A percentile compares a stretch with the other conserved stretches of the same genome.
Evolutionary conservation across 2,797 vertebrate genomes (phyloP).

Genomic region (Huso huso): DNA sequence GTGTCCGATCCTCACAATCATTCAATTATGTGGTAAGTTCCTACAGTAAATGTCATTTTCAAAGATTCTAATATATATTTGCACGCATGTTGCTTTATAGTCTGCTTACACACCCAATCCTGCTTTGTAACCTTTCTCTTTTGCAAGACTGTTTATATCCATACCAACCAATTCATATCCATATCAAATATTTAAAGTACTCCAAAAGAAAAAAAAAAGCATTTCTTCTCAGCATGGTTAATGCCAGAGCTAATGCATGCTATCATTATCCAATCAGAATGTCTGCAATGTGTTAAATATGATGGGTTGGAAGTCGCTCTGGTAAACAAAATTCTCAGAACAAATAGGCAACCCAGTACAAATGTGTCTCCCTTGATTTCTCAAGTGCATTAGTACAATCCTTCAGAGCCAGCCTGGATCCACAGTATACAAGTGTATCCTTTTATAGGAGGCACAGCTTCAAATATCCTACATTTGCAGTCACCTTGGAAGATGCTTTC

Average conservation of each 20-base stretch:
- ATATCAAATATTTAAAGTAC: background rate
- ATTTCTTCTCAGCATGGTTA: conserved; percentile 11
- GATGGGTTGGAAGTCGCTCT: conserved; percentile 13
- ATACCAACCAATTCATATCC: background rate
- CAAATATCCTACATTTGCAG: conserved; percentile 15
- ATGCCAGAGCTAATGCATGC: too few species aligned
- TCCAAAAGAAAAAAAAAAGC: conserved; percentile 11
- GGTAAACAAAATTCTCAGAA: conserved; percentile 27
- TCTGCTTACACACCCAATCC: too few species aligned
- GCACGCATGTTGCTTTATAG: too few species aligned
- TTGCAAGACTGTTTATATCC: background rate
- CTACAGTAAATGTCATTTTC: background rate
- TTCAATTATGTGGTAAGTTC: too few species aligned
- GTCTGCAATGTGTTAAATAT: conserved; percentile 14
- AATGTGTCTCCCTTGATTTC: conserved; percentile 19
- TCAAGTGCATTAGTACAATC: conserved; percentile 28
- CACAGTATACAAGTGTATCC: conserved; percentile 5
- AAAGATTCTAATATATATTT: background rate
- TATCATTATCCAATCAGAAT: background rate
- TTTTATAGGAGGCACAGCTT: background rate
- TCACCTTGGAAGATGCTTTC: conserved; percentile 3
- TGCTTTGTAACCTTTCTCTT: too few species aligned
- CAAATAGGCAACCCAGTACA: conserved; percentile 17
- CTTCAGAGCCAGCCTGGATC: conserved; percentile 14
- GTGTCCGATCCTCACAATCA: too few species aligned